Evolutionary conservation across 2,888 invertebrate species (phyloP).

Genomic region (Lepidochitona cinerea): DNA sequence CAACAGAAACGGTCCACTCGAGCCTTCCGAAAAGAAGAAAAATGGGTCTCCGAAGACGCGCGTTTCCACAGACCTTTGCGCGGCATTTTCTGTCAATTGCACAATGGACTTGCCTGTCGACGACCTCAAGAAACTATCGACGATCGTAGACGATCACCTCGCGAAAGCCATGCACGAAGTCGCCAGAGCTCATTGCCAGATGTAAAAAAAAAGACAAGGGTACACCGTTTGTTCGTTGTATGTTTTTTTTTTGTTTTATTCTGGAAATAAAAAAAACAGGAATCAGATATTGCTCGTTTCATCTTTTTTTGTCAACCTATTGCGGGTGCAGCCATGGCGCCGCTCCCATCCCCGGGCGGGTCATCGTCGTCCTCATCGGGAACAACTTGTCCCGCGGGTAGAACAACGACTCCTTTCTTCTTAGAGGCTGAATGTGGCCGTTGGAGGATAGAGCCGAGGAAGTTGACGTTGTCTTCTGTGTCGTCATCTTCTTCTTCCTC

Average conservation of each 20-base stretch:
- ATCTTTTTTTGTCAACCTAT: too few relatives aligned
- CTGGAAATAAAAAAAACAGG: too few relatives aligned
- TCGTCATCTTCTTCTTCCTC: not conserved
- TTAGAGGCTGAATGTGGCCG: not conserved
- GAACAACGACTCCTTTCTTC: not conserved
- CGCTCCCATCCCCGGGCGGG: not conserved
- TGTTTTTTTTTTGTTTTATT: too few relatives aligned
- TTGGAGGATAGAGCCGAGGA: not conserved
- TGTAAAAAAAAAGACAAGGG: not conserved
- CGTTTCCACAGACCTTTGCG: not conserved
- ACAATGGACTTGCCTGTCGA: not conserved
- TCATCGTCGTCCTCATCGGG: not conserved
- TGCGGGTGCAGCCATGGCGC: not conserved
- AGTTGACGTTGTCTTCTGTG: not conserved
- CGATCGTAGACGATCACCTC: not conserved
- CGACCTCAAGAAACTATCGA: too few relatives aligned
- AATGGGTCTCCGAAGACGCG: not conserved
- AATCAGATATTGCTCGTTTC: too few relatives aligned
- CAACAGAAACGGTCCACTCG: not conserved
- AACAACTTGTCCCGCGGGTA: not conserved
- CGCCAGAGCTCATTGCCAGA: not conserved
- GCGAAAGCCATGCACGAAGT: not conserved
- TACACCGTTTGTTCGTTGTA: too few relatives aligned
- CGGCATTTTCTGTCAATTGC: not conserved
- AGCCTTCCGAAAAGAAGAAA: not conserved